phyloP scores from a whole-genome alignment of 2,888 invertebrate species.

The Rhamnusium bicolor region DNA sequence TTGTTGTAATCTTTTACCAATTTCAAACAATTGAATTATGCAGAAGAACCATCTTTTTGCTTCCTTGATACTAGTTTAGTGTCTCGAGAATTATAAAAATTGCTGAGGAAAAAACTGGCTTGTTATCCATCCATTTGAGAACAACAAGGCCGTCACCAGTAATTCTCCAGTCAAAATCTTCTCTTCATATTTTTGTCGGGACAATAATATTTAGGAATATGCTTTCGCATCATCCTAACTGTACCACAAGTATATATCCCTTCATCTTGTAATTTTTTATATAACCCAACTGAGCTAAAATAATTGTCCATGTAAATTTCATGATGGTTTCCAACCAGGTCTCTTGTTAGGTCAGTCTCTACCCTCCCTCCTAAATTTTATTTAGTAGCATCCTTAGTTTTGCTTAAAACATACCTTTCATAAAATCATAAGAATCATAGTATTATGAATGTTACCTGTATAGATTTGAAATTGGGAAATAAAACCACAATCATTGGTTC shows the following conservation, averaged over 20 bases:
- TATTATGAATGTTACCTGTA: background rate
- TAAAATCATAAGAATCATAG: no score
- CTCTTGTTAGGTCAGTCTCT: no score
- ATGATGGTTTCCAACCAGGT: no score
- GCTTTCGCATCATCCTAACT: background rate
- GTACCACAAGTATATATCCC: background rate
- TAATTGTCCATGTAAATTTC: no score
- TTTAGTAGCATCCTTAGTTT: no score
- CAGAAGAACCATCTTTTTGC: background rate
- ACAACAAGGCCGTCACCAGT: background rate
- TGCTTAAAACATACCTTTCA: no score
- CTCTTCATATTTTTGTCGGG: no score
- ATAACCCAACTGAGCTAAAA: no score
- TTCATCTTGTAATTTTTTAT: no score
- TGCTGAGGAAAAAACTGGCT: background rate
- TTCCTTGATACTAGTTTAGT: background rate
- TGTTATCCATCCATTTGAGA: background rate
- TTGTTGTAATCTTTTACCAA: background rate
- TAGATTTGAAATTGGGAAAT: constrained; percentile 19
- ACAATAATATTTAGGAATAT: background rate
- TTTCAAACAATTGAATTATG: background rate
- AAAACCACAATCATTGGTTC: constrained; percentile 11
- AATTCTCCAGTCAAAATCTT: background rate
- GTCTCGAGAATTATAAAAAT: background rate
- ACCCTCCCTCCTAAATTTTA: background rate